Base-by-base conservation (phyloP, 2,113 vertebrate genomes). In the Trinectes maculatus region DNA sequence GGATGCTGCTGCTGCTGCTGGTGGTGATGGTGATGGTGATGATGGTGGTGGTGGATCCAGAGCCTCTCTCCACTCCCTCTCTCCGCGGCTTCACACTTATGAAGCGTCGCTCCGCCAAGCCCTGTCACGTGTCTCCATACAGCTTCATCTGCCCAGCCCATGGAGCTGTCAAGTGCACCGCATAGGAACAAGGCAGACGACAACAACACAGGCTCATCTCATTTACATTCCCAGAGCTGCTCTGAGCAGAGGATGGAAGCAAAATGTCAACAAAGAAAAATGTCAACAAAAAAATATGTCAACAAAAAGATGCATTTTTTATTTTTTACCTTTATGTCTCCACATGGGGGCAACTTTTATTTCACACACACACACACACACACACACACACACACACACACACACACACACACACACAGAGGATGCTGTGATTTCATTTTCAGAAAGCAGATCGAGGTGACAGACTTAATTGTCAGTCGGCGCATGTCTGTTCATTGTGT, bases 11-110 rank as follows among this genome's bases (percentile, higher is more conserved):
- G 51, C 56, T 59, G 40, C 42, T 54, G 43, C 48, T 40, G 19
- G 25, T 56, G 16, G 66, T 46, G 29, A 71, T 59, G 51, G 46
- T 48, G 58, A 12, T 49, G 13, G 24, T 48, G 46, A 78, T 72
- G 16, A 22, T 65, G 18, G 73, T 51, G 34, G 74, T 59, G 52
- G 46, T 43, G 62, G 43, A 78, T 73, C 63, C 78, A 63, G 61
- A 60, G 74, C n/a, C n/a, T 61, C 85, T 88, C 71, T 83, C 65
- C 74, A 33, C 39, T 71, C 76, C 56, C 10, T 51, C 58, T 76
- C 71, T 77, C 62, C 44, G 44, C 52, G 71, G 65, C 79, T 79
- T 74, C 88, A 83, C 82, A 87, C 85, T 91, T 91, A 91, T 89
- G 85, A 89, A 87, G 86, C 85, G 62, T 75, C 80, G 82, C 73